Base-by-base conservation (phyloP, 2,888 invertebrate genomes). In the Synanthedon formicaeformis region DNA sequence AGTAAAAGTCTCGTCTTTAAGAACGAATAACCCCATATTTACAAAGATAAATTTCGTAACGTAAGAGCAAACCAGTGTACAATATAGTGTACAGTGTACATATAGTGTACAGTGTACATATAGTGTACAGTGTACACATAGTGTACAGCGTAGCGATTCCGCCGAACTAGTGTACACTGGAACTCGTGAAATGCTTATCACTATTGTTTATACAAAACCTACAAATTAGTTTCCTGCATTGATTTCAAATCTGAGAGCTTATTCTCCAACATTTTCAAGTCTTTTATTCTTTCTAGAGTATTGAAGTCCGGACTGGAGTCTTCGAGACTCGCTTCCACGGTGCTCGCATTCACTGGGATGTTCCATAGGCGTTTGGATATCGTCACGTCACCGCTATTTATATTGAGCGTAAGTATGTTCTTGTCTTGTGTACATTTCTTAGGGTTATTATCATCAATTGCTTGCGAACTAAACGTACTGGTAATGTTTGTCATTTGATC, bases 251-350 rank as follows among this genome's bases (percentile, higher is more conserved):
- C 73, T 45, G 69, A 77, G 27, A 88, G 56, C 64, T 76, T 87
- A 55, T 73, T 78, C 55, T 88, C 84, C 1, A 88, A 73, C 12
- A 78, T 69, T 58, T 87, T 75, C 16, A 88, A 68, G 60, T 88
- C 88, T 50, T 69, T 77, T n/a, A 88, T 71, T 59, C 88, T 73
- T 58, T 88, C 88, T 45, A 84, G 65, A 6, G 87, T 88, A 3
- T 72, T 73, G 1, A 86, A 70, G 62, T 76, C 73, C 2, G 59
- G 50, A 1, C 60, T 59, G 1, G 53, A 60, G 66, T 66, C 65
- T 48, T 75, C 69, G 50, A 69, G 52, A 41, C 60, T 55, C 56
- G 63, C 60, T 11, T 69, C 71, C 8, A 60, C 58, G 48, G 58
- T 54, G 54, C 62, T 69, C 14, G 61, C 55, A 53, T 73, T 74